Evolutionary conservation across 53 echinoderm and acorn worm species (phyloP).

Genomic region (Actinopyga echinites): DNA sequence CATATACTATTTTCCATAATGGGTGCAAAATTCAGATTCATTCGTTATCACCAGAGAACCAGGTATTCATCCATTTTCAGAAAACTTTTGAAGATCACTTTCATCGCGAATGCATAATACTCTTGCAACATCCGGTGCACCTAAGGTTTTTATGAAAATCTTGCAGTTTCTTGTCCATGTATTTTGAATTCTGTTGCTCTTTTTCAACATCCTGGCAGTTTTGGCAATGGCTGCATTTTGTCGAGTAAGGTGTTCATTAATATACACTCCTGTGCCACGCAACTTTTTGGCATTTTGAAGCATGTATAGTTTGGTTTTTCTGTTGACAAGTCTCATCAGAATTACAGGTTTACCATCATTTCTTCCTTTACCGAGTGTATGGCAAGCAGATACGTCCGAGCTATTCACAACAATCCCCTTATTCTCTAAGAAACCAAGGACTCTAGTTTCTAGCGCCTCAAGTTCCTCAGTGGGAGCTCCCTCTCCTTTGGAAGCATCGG

Average conservation of each 20-base stretch:
- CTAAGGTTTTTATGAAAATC: not conserved
- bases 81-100: not conserved
- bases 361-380: not conserved
- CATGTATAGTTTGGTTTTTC: not conserved
- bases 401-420: not conserved
- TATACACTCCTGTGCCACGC: not conserved
- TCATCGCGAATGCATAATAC: not conserved
- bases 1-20: not conserved
- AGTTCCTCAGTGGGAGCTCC: not conserved
- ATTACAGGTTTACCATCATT: constrained; percentile 11
- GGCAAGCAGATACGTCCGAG: not conserved
- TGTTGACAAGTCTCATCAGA: not conserved
- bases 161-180: not conserved
- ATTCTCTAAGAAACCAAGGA: not conserved
- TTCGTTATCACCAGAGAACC: not conserved
- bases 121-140: not conserved
- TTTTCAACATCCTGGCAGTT: not conserved
- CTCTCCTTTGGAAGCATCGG: not conserved
- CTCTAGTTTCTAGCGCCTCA: not conserved
- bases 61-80: not conserved
- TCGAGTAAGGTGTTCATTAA: not conserved
- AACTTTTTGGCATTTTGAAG: not conserved
- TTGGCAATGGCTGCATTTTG: not conserved
- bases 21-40: not conserved
- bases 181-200: constrained; percentile 7